Base-by-base conservation (phyloP, 2,797 vertebrate species). In the Sardinella longiceps region DNA sequence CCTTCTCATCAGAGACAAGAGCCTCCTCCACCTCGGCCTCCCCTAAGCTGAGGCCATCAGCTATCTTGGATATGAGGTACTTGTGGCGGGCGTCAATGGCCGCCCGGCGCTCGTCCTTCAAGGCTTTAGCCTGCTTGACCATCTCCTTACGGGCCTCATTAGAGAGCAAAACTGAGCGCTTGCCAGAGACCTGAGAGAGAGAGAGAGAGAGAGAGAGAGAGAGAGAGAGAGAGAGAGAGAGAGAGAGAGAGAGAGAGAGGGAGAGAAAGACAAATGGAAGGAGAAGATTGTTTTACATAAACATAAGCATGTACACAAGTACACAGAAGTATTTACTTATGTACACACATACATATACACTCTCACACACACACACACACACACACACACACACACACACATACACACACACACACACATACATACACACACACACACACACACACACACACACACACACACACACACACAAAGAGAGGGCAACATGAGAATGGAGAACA, bases 1-100 rank as follows among this genome's bases (percentile, higher is more conserved):
- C 96, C 94, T 95, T 96, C 5, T 95, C 94, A 87, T 97, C 95
- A 48, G 94, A 94, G 90, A 96, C 80, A 46, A 97, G 85, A 25
- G 89, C 91, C 0, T 97, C 95, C 87, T 96, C 95, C 85, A 95
- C 94, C 89, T 96, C 94, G 2, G 83, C 43, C 82, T 96, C 95
- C 23, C 58, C 91, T 85, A 95, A 88, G 2, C 84, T 89, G 81
- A 91, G 89, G 0, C 87, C 90, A 58, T 94, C 93, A n/a, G 90
- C 93, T 90, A 96, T 88, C 87, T 93, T 93, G 90, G 89, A 85
- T 82, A 96, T 92, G 86, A 97, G 85, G 90, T 96, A 96, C 37
- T 89, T 93, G 90, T 96, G 90, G 58, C 96, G 93, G 46, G 88
- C 86, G 81, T 97, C 96, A 89, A 97, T 88, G 37, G 88, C 82